Percentiles rank a stretch among this genome's conserved stretches.
Conservation (phyloP, 1,140 invertebrate species). For the Drosophila tsacasi region DNA sequence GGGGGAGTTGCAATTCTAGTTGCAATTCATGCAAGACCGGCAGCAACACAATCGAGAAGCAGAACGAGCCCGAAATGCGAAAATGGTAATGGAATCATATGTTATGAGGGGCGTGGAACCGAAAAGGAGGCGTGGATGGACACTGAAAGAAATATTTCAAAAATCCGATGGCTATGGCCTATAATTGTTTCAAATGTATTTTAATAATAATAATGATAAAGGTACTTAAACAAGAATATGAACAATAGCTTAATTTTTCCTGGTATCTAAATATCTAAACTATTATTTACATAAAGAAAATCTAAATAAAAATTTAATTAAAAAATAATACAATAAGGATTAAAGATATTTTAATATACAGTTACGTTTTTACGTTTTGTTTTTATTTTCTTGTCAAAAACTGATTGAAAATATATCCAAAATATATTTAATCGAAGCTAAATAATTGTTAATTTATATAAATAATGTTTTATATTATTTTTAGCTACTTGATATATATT, state of each 20-base stretch:
- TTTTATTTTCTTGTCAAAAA: not conserved
- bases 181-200: too few species aligned
- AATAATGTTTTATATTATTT: not conserved
- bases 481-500: not conserved
- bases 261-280: too few species aligned
- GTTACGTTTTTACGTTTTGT: too few species aligned
- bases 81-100: slow-evolving; percentile 66
- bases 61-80: slow-evolving; percentile 45
- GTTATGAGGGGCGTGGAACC: slow-evolving; percentile 35
- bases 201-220: not conserved
- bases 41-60: slow-evolving; percentile 47
- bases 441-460: not conserved
- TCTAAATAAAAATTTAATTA: too few species aligned
- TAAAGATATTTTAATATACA: too few species aligned
- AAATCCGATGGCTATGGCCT: too few species aligned
- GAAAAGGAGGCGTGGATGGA: slow-evolving; percentile 13
- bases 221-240: too few species aligned
- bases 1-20: slow-evolving; percentile 33
- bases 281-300: too few species aligned
- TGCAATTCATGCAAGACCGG: slow-evolving; percentile 61
- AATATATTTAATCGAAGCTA: too few species aligned
- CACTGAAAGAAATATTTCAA: not conserved
- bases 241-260: too few species aligned
- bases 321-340: too few species aligned
- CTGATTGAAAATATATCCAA: not conserved